A percentile compares a stretch with the other conserved stretches of the same genome.
Conservation (phyloP, 2,113 vertebrate genomes). For the Damaliscus lunatus region DNA sequence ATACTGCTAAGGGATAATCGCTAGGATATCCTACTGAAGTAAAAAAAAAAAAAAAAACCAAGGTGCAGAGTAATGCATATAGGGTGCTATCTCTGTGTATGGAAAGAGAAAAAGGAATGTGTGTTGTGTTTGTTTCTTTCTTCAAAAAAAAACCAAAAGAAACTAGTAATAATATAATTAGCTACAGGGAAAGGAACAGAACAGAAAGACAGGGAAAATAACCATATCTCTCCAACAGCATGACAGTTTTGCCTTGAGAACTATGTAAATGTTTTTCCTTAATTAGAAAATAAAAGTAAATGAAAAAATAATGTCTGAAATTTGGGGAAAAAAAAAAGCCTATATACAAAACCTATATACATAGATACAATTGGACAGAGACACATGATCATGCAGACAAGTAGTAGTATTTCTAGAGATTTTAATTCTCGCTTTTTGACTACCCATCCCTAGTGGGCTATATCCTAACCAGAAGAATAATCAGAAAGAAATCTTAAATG, state of each 20-base stretch:
- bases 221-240: background rate
- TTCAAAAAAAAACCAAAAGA: constrained; percentile 12
- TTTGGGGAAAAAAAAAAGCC: background rate
- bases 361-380: background rate
- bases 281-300: constrained; percentile 12
- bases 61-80: background rate
- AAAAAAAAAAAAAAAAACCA: background rate
- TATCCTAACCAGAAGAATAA: constrained; percentile 21
- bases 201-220: background rate
- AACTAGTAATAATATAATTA: background rate
- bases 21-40: background rate
- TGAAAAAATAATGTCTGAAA: background rate
- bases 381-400: background rate
- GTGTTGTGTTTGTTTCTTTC: background rate
- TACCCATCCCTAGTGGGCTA: background rate
- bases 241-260: background rate
- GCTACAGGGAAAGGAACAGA: background rate
- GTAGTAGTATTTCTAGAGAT: background rate
- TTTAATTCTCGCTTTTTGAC: constrained; percentile 29
- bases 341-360: background rate
- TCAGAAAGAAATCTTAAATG: constrained; percentile 29
- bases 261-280: background rate
- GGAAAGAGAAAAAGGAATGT: background rate
- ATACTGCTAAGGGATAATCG: background rate
- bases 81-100: background rate